These are phyloP conservation scores for Nyctereutes procyonoides DNA, from an alignment of 2,113 vertebrate species.

Conservation along the genomic window DNA sequence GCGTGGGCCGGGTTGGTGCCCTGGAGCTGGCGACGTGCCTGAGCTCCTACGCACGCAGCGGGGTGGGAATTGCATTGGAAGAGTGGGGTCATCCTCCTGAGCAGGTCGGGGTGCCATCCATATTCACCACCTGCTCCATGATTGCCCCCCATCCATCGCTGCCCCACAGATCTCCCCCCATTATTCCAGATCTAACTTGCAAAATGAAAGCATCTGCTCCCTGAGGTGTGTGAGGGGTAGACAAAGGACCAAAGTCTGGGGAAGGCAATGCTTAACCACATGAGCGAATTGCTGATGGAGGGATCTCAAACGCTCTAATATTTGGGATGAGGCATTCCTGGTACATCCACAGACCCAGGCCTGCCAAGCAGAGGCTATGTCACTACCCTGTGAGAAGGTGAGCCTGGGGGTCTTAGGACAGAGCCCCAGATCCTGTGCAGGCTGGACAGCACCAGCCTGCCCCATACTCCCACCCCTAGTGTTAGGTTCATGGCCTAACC, in stretches of 20 bases:
- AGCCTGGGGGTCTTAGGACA: background rate
- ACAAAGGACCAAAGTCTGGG: too few relatives aligned
- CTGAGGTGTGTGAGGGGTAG: background rate
- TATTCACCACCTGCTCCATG: background rate
- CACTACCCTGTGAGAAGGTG: background rate
- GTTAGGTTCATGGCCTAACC: background rate
- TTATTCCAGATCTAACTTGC: background rate
- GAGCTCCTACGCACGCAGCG: rapidly evolving
- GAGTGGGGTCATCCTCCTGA: background rate
- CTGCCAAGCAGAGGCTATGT: background rate
- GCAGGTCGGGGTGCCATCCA: background rate
- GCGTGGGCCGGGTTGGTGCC: rapidly evolving
- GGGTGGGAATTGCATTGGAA: background rate
- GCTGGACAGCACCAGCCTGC: background rate
- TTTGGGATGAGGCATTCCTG: background rate
- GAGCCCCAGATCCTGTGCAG: background rate
- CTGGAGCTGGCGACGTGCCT: background rate
- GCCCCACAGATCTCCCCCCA: background rate
- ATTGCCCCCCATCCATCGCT: too few relatives aligned
- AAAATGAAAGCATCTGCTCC: background rate
- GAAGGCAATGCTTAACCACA: background rate
- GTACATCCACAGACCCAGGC: background rate
- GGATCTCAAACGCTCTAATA: background rate
- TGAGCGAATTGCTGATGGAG: background rate
- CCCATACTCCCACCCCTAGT: background rate